Conservation (phyloP, 2,888 invertebrate species). For the Sinentomon sp. region DNA sequence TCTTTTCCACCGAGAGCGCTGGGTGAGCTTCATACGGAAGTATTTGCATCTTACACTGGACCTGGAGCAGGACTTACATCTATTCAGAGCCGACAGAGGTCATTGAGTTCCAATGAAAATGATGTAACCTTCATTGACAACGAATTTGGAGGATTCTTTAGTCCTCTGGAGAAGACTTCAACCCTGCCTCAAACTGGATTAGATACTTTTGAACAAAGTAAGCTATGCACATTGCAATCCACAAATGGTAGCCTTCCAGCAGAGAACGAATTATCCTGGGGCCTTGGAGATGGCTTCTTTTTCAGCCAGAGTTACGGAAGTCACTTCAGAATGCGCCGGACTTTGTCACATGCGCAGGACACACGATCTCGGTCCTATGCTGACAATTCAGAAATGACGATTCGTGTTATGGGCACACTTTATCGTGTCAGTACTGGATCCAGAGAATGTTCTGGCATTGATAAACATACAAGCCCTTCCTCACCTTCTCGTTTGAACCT, state of each 20-base stretch:
- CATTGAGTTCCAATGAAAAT: slow-evolving; percentile 33
- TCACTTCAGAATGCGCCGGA: slow-evolving; percentile 18
- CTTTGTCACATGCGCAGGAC: too few species aligned
- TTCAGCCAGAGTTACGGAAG: slow-evolving; percentile 20
- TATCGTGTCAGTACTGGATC: slow-evolving; percentile 18
- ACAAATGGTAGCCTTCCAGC: too few species aligned
- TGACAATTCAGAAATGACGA: slow-evolving; percentile 21
- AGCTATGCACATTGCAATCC: too few species aligned
- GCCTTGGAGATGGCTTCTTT: slow-evolving; percentile 3
- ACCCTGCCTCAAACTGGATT: too few species aligned
- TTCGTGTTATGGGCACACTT: slow-evolving; percentile 21
- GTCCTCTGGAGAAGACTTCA: too few species aligned
- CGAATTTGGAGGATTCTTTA: too few species aligned
- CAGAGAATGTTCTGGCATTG: slow-evolving; percentile 13
- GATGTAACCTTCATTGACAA: slow-evolving; percentile 46
- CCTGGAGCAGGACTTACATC: slow-evolving; percentile 52
- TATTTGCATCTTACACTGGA: slow-evolving; percentile 47
- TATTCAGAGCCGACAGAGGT: slow-evolving; percentile 34
- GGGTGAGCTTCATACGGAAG: too few species aligned
- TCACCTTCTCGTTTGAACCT: too few species aligned
- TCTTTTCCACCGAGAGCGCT: too few species aligned
- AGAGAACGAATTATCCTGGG: too few species aligned
- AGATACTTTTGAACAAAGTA: too few species aligned
- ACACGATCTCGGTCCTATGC: slow-evolving; percentile 8
- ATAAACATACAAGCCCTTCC: too few species aligned